Percentiles rank a stretch among this genome's conserved stretches.
phyloP scores from a whole-genome alignment of 2,113 vertebrate species.

The Calyptommatus sinebrachiatus region DNA sequence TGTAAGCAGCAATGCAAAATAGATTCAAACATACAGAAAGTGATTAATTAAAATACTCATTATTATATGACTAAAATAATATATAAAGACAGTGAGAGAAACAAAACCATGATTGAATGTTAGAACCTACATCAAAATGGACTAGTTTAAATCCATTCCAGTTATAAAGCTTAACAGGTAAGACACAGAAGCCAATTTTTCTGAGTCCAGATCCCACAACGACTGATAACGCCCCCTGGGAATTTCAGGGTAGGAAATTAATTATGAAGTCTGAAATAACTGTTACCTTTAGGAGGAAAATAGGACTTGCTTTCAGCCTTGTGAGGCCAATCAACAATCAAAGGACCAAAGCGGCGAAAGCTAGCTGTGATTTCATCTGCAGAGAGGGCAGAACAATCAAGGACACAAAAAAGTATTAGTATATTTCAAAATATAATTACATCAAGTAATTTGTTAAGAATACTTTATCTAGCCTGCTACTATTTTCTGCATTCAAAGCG shows the following conservation, averaged over 20 bases:
- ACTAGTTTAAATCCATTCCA: background rate
- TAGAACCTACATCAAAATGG: background rate
- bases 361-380: conserved; percentile 98
- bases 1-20: background rate
- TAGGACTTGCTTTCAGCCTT: conserved; percentile 99
- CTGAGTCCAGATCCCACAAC: too few species aligned
- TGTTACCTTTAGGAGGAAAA: conserved; percentile 96
- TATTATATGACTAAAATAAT: background rate
- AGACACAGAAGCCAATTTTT: background rate
- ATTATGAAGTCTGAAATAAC: background rate
- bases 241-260: background rate
- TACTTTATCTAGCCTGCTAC: background rate
- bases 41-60: background rate
- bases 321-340: conserved; percentile 99
- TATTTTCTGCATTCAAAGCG: background rate
- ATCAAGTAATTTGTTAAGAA: conserved; percentile 8
- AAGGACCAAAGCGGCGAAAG: conserved; percentile 96
- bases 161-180: background rate
- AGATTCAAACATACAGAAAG: background rate
- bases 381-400: conserved; percentile 18
- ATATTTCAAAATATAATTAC: conserved; percentile 1
- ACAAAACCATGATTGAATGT: too few species aligned
- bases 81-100: too few species aligned
- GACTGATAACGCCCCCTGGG: background rate
- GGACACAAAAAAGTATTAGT: conserved; percentile 9